Evolutionary conservation across 1,140 invertebrate genomes (phyloP).

Genomic region (Melipona quadrifasciata): DNA sequence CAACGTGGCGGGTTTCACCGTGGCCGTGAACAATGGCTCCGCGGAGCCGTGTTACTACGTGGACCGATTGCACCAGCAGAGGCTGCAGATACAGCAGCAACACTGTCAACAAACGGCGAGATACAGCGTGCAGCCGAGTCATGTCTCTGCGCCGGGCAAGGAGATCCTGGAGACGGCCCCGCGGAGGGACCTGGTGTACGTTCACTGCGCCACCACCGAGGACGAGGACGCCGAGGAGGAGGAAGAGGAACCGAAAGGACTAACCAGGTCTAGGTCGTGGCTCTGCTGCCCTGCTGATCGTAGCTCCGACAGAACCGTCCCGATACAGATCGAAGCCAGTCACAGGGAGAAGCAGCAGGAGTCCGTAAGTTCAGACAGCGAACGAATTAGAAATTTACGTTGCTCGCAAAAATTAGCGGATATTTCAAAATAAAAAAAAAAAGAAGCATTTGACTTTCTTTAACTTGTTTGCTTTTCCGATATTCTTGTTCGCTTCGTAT

Average conservation of each 20-base stretch:
- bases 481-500: no score
- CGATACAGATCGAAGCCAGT: constrained; percentile 65
- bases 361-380: constrained; percentile 46
- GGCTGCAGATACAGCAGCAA: constrained; percentile 51
- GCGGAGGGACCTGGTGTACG: constrained; percentile 65
- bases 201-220: constrained; percentile 66
- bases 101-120: constrained; percentile 37
- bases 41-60: constrained; percentile 66
- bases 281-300: constrained; percentile 70
- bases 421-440: no score
- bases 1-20: constrained; percentile 72
- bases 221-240: constrained; percentile 66
- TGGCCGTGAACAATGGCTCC: constrained; percentile 70
- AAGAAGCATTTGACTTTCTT: no score
- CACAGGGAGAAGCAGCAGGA: constrained; percentile 51
- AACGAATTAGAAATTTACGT: background rate
- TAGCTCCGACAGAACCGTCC: constrained; percentile 64
- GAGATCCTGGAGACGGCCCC: constrained; percentile 53
- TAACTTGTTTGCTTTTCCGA: no score
- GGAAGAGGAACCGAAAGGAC: constrained; percentile 52
- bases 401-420: background rate
- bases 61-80: constrained; percentile 61
- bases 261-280: constrained; percentile 71
- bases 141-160: constrained; percentile 49
- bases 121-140: constrained; percentile 50